Evolutionary conservation across 2,888 invertebrate species (phyloP).

Genomic region (Leptinotarsa juncta): DNA sequence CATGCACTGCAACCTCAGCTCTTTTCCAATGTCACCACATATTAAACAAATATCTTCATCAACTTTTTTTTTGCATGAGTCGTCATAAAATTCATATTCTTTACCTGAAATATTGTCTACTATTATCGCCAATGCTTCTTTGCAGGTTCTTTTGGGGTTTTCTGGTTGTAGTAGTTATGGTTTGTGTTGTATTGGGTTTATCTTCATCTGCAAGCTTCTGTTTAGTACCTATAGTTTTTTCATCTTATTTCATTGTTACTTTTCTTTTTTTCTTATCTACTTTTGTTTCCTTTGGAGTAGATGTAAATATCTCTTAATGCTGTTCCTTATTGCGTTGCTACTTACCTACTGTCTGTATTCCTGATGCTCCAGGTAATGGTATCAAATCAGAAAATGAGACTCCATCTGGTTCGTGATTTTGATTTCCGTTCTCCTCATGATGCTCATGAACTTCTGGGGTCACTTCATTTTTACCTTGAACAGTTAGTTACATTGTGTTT

Average conservation of each 20-base stretch:
- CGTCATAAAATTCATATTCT: slow-evolving; percentile 10
- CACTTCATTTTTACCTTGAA: not conserved
- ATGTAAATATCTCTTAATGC: slow-evolving; percentile 22
- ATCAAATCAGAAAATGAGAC: slow-evolving; percentile 14
- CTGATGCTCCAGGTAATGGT: slow-evolving; percentile 18
- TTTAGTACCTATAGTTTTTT: slow-evolving; percentile 18
- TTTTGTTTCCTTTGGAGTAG: slow-evolving; percentile 12
- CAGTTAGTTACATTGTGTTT: too few relatives aligned
- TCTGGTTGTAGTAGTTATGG: slow-evolving; percentile 4
- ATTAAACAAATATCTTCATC: slow-evolving; percentile 26
- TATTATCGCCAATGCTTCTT: not conserved
- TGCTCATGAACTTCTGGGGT: slow-evolving; percentile 3
- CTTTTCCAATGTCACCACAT: not conserved
- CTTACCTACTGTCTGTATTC: slow-evolving; percentile 4
- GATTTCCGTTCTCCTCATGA: not conserved
- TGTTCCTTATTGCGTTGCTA: slow-evolving; percentile 13
- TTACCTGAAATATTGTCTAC: slow-evolving; percentile 4
- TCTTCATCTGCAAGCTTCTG: slow-evolving; percentile 17
- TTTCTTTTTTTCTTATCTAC: slow-evolving; percentile 14
- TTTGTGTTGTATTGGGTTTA: not conserved
- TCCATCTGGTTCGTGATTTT: slow-evolving; percentile 12
- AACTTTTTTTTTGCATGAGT: slow-evolving; percentile 17
- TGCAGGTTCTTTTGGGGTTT: slow-evolving; percentile 17
- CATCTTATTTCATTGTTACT: slow-evolving; percentile 18
- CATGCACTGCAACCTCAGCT: slow-evolving; percentile 12